These are phyloP conservation scores for Thermophis baileyi DNA, from an alignment of 2,113 vertebrate genomes.

Conservation along the genomic window DNA sequence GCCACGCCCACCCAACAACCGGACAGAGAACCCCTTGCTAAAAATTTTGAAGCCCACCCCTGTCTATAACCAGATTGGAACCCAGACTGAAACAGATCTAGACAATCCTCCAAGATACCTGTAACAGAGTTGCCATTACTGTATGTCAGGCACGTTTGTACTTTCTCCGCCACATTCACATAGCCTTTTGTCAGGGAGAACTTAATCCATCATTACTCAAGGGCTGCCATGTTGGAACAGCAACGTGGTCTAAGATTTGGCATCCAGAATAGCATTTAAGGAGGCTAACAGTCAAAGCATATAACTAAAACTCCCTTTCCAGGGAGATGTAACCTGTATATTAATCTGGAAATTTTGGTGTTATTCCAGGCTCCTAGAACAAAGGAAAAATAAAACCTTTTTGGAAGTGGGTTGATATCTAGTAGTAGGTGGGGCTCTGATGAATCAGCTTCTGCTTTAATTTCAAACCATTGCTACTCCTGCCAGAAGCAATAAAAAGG, in stretches of 20 bases:
- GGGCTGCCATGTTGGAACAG: not conserved
- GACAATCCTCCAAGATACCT: not conserved
- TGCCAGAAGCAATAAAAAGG: not conserved
- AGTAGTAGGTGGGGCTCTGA: not conserved
- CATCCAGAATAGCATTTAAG: not conserved
- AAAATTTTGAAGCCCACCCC: too few species aligned
- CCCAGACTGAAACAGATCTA: not conserved
- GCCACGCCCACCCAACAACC: too few species aligned
- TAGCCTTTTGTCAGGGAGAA: not conserved
- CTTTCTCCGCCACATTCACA: not conserved
- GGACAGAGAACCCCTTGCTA: too few species aligned
- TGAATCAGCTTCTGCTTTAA: not conserved
- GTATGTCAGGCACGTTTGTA: not conserved
- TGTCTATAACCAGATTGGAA: not conserved
- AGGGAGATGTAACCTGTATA: not conserved
- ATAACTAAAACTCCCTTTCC: not conserved
- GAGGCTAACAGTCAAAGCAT: not conserved
- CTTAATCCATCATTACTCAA: not conserved
- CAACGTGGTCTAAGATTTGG: not conserved
- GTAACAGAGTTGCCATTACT: not conserved
- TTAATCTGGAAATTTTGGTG: not conserved
- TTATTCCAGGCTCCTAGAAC: not conserved
- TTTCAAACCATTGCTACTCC: not conserved
- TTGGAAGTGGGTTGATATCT: not conserved
- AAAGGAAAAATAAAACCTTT: not conserved